Conservation (phyloP, 2,113 vertebrate species). For the Pontoporia blainvillei region DNA sequence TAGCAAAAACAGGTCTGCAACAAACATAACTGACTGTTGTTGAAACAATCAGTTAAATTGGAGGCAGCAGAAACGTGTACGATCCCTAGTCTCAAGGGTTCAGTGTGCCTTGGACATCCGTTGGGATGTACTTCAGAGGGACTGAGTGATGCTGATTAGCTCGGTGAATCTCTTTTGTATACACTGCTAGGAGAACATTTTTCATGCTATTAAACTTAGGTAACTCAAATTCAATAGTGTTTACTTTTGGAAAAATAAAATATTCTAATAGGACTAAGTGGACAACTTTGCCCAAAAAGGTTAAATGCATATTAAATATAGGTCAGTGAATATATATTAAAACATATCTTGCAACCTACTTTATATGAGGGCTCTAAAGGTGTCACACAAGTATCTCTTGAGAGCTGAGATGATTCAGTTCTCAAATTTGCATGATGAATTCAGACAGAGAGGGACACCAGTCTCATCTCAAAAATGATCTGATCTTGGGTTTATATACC, state of each 20-base stretch:
- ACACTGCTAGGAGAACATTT: neutral
- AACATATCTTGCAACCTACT: neutral
- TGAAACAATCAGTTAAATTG: neutral
- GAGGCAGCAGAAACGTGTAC: neutral
- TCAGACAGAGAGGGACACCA: neutral
- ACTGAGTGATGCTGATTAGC: rapidly evolving
- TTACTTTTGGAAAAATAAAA: neutral
- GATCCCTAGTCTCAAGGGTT: rapidly evolving
- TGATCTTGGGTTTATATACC: neutral
- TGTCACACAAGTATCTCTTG: neutral
- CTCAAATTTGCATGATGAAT: neutral
- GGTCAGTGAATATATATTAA: neutral
- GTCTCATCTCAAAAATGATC: neutral
- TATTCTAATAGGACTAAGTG: neutral
- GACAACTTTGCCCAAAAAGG: neutral
- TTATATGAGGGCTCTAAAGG: neutral
- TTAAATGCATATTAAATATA: neutral
- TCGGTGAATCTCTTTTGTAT: neutral
- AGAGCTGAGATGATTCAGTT: neutral
- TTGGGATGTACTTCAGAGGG: neutral
- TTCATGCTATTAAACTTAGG: neutral
- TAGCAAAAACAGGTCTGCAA: neutral
- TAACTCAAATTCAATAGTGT: neutral
- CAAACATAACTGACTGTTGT: neutral
- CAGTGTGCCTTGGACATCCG: rapidly evolving